Evolutionary conservation across 2,797 vertebrate species (phyloP).

Genomic region (Hyperoplus lanceolatus): DNA sequence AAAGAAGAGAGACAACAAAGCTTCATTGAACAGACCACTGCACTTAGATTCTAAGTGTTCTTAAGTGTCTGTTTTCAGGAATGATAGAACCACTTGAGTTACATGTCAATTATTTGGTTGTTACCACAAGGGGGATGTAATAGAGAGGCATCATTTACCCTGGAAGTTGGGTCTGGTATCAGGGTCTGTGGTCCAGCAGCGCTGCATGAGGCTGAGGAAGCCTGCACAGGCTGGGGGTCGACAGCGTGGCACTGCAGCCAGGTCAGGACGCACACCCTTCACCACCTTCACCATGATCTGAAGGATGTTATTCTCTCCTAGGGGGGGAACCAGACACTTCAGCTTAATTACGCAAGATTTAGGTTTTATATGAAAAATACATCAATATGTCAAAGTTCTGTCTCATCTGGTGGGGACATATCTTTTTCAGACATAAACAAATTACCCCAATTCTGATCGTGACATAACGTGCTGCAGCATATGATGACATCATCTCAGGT

Average conservation of each 20-base stretch:
- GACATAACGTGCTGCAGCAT: background rate
- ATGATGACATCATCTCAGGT: constrained; percentile 12
- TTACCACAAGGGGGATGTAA: background rate
- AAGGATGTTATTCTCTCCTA: constrained; percentile 97
- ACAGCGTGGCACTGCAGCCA: constrained; percentile 89
- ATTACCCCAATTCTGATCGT: background rate
- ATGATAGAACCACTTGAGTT: background rate
- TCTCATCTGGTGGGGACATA: background rate
- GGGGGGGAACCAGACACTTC: background rate
- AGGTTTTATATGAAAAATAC: too few species aligned
- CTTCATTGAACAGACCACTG: constrained; percentile 2
- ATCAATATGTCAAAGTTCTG: background rate
- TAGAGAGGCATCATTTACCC: constrained; percentile 82
- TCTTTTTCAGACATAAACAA: background rate
- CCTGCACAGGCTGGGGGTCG: constrained; percentile 90
- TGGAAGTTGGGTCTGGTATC: constrained; percentile 93
- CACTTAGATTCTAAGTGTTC: background rate
- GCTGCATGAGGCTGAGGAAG: constrained; percentile 93
- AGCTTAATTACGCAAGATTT: background rate
- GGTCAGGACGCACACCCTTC: constrained; percentile 94
- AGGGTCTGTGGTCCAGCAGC: constrained; percentile 93
- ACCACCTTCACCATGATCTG: constrained; percentile 99
- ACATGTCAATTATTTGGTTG: background rate
- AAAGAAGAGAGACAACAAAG: constrained; percentile 5
- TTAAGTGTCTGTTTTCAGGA: background rate